A percentile compares a stretch with the other conserved stretches of the same genome.
phyloP scores from a whole-genome alignment of 2,888 invertebrate species.

The Hirtodrosophila histrioides region DNA sequence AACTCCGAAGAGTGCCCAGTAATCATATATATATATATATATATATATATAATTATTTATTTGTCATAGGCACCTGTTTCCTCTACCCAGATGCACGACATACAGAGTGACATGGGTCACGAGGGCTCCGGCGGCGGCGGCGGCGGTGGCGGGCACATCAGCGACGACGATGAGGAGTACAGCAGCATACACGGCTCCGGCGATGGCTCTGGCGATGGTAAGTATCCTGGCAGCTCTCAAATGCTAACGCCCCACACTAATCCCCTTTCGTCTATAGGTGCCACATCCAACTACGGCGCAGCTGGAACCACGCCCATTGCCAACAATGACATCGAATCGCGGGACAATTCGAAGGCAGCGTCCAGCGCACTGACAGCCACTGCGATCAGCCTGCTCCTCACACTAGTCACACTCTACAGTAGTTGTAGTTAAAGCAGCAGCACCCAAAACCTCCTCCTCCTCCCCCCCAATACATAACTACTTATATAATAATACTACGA shows the following conservation, averaged over 20 bases:
- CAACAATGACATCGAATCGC: slow-evolving; percentile 46
- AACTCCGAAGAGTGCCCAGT: no score
- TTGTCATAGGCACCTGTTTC: slow-evolving; percentile 75
- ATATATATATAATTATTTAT: background rate
- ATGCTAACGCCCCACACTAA: no score
- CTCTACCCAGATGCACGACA: slow-evolving; percentile 80
- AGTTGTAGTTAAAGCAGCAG: slow-evolving; percentile 68
- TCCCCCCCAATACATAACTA: slow-evolving; percentile 15
- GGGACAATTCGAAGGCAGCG: slow-evolving; percentile 37
- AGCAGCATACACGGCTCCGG: slow-evolving; percentile 81
- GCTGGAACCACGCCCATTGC: slow-evolving; percentile 60
- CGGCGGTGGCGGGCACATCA: slow-evolving; percentile 48
- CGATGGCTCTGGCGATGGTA: slow-evolving; percentile 83
- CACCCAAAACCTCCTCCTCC: slow-evolving; percentile 44
- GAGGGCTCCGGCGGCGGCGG: slow-evolving; percentile 82
- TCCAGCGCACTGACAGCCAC: slow-evolving; percentile 48
- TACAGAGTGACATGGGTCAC: slow-evolving; percentile 84
- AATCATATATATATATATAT: no score
- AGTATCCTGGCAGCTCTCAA: slow-evolving; percentile 16
- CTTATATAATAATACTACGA: background rate
- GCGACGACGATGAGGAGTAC: slow-evolving; percentile 83
- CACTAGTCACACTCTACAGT: slow-evolving; percentile 77
- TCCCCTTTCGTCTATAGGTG: slow-evolving; percentile 41
- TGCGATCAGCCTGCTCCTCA: slow-evolving; percentile 58
- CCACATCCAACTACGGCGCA: slow-evolving; percentile 67